Evolutionary conservation across 2,113 vertebrate species (phyloP), one percentile per base, ranked within the genome.

Genomic region (Rhipidura dahli): DNA sequence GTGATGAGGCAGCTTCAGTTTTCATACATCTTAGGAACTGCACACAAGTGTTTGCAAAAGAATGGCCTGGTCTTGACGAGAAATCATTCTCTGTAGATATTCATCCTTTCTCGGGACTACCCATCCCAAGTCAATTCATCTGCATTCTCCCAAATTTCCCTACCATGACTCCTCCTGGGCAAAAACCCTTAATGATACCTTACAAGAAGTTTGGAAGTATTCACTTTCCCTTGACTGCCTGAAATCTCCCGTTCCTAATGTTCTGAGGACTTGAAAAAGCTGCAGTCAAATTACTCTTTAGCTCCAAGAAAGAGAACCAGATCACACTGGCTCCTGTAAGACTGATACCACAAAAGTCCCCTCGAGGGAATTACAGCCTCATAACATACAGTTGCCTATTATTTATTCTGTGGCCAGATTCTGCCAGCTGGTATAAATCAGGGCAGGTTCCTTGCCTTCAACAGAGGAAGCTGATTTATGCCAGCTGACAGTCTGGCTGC

Each of bases 391-490:
- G 85, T 93, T 96, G 72, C 64, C 68, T 89, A 83, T 89, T 96
- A 96, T 84, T 95, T 94, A 89, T 90, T 89, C 72, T 2, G 4
- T 65, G 88, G 92, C 72, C 56, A 94, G 85, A 97, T 95, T 68
- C 93, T 96, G 73, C 84, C 93, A 96, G 90, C 79, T 96, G 96
- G 86, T 89, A 95, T 96, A 94, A 97, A 96, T 97, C 93, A 95
- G 72, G 61, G 65, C 88, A 96, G 85, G 92, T 94, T 97, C 83
- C 69, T 87, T 66, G 83, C 86, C 92, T 96, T 92, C 69, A 64
- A 81, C 44, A 93, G 88, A 80, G 83, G 69, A 78, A 92, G 88
- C 90, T 96, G 93, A 97, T 95, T 97, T 95, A 97, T 96, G 94
- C 90, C 96, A 94, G 94, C 92, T 96, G 94, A 95, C 92, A 95